phyloP scores from a whole-genome alignment of 2,797 vertebrate genomes.

The Percopsis omiscomaycus region DNA sequence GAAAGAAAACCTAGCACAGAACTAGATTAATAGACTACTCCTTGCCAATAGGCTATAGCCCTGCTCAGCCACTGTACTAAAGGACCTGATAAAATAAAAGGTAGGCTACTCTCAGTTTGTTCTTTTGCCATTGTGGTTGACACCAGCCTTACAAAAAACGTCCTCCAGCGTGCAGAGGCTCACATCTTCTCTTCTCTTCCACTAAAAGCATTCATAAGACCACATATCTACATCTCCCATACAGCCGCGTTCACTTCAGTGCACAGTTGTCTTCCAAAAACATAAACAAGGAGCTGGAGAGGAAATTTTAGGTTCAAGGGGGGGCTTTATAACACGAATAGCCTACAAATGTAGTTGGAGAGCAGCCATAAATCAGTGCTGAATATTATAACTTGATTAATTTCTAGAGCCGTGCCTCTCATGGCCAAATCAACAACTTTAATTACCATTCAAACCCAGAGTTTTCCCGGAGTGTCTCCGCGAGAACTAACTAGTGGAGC shows the following conservation, averaged over 20 bases:
- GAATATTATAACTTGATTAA: slow-evolving; percentile 50
- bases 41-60: slow-evolving; percentile 35
- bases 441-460: too few species aligned
- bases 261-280: too few species aligned
- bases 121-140: too few species aligned
- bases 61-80: slow-evolving; percentile 40
- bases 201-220: too few species aligned
- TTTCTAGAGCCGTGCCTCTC: slow-evolving; percentile 50
- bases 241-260: too few species aligned
- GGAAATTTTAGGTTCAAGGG: too few species aligned
- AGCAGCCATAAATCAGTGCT: slow-evolving; percentile 50
- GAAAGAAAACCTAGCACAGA: slow-evolving; percentile 14
- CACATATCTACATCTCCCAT: too few species aligned
- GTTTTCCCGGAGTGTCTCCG: neutral
- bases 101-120: too few species aligned
- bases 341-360: slow-evolving; percentile 52
- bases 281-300: too few species aligned
- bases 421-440: slow-evolving; percentile 53
- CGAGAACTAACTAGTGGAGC: neutral
- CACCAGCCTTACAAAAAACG: too few species aligned
- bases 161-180: too few species aligned
- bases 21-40: slow-evolving; percentile 20
- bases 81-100: slow-evolving; percentile 20
- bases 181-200: too few species aligned
- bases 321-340: slow-evolving; percentile 15